Conservation (phyloP, 2,888 invertebrate genomes). For the Brachyptera putata region DNA sequence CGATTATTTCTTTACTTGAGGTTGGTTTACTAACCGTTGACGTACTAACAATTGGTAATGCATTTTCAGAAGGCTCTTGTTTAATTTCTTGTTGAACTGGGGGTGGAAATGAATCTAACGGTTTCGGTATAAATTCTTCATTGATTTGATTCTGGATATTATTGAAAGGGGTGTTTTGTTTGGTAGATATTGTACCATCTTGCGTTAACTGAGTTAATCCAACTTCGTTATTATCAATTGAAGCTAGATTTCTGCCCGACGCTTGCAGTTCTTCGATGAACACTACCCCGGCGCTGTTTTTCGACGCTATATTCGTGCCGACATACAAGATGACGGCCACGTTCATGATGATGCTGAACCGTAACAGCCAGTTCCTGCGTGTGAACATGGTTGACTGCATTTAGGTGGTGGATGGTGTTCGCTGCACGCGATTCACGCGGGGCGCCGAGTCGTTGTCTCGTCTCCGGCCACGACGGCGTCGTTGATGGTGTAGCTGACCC, state of each 20-base stretch:
- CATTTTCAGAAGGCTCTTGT: constrained; percentile 44
- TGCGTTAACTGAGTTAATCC: constrained; percentile 20
- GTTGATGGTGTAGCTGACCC: constrained; percentile 19
- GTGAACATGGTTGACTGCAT: constrained; percentile 41
- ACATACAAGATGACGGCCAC: constrained; percentile 68
- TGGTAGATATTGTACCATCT: too few relatives aligned
- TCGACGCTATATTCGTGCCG: constrained; percentile 57
- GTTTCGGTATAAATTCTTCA: constrained; percentile 16
- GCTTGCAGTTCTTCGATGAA: constrained; percentile 40
- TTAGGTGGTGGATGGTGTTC: too few relatives aligned
- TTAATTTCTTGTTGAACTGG: constrained; percentile 40
- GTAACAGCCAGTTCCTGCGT: constrained; percentile 66
- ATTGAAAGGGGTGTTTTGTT: not conserved
- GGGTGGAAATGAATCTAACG: constrained; percentile 6
- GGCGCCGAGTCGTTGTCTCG: constrained; percentile 1
- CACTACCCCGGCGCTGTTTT: constrained; percentile 32
- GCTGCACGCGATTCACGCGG: too few relatives aligned
- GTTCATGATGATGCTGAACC: constrained; percentile 70
- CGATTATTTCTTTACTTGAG: constrained; percentile 30
- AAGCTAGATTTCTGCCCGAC: constrained; percentile 46
- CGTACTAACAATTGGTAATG: constrained; percentile 45
- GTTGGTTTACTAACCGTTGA: constrained; percentile 36
- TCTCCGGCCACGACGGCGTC: constrained; percentile 5
- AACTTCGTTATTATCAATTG: constrained; percentile 39
- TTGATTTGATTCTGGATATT: constrained; percentile 29